These are phyloP conservation scores for Drosophila planitibia DNA, from an alignment of 2,888 invertebrate species.

Conservation along the genomic window DNA sequence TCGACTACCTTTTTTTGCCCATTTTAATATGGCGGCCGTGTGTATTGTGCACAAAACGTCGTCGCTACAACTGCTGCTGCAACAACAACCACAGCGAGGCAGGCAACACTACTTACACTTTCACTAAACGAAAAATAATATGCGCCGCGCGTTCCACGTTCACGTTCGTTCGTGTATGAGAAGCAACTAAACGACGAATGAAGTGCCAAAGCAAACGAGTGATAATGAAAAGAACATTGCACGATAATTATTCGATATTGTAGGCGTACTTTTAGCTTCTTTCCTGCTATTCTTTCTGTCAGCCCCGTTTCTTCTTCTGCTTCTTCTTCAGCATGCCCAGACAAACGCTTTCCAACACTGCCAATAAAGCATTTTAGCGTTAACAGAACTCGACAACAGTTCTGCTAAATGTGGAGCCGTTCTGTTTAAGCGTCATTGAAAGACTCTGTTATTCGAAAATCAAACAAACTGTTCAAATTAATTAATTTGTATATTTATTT, in stretches of 20 bases:
- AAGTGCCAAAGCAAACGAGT: constrained; percentile 54
- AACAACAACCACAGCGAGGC: constrained; percentile 49
- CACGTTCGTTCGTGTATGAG: constrained; percentile 63
- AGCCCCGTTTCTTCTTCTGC: constrained; percentile 33
- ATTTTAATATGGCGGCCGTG: constrained; percentile 67
- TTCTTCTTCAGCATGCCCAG: constrained; percentile 5
- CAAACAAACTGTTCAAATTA: not conserved
- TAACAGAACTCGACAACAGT: constrained; percentile 20
- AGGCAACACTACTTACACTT: constrained; percentile 70
- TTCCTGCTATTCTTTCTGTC: constrained; percentile 44
- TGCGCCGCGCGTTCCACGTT: constrained; percentile 68
- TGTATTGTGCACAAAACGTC: constrained; percentile 66
- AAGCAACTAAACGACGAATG: constrained; percentile 62
- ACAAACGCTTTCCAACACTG: constrained; percentile 39
- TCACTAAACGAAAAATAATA: constrained; percentile 72
- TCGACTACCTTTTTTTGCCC: constrained; percentile 62
- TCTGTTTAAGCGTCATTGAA: constrained; percentile 17
- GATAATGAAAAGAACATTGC: constrained; percentile 62
- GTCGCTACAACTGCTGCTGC: constrained; percentile 54
- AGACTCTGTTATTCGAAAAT: constrained; percentile 11
- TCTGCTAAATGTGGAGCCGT: not conserved
- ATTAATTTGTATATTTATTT: not conserved
- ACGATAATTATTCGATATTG: constrained; percentile 64
- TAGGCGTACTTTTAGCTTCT: constrained; percentile 55
- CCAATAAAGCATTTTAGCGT: constrained; percentile 9